These are phyloP conservation scores for Xenopus laevis DNA, from an alignment of 2,113 vertebrate species.

Conservation along the genomic window DNA sequence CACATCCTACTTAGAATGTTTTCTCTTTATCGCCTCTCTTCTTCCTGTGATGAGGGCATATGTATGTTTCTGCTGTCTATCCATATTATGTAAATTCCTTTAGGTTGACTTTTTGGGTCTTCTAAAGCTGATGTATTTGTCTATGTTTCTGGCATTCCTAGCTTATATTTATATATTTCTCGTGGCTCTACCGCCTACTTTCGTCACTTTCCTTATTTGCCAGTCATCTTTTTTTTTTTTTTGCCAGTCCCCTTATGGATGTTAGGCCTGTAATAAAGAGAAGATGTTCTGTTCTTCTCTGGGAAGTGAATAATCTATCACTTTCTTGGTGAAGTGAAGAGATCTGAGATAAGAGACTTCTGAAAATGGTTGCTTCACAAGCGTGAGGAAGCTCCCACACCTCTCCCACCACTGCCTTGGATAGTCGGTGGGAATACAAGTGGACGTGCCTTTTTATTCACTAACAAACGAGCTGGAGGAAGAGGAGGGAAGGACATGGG, in stretches of 20 bases:
- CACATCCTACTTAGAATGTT: slow-evolving; percentile 1
- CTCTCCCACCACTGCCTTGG: slow-evolving; percentile 8
- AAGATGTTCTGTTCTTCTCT: slow-evolving; percentile 32
- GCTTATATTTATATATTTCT: not conserved
- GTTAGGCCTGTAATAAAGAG: slow-evolving; percentile 15
- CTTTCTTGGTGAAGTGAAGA: slow-evolving; percentile 15
- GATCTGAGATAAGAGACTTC: slow-evolving; percentile 22
- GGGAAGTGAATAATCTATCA: slow-evolving; percentile 36
- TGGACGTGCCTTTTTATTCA: slow-evolving; percentile 43
- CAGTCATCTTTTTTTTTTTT: not conserved
- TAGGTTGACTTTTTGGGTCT: not conserved
- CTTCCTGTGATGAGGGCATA: not conserved
- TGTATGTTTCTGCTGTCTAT: not conserved
- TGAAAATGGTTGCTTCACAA: slow-evolving; percentile 13
- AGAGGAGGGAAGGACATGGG: slow-evolving; percentile 16
- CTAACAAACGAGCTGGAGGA: slow-evolving; percentile 34
- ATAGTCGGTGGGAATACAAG: slow-evolving; percentile 39
- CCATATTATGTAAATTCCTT: slow-evolving; percentile 1
- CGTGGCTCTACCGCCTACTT: not conserved
- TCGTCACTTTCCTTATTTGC: not conserved
- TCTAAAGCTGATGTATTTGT: not conserved
- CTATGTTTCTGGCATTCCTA: not conserved
- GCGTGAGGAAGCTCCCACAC: slow-evolving; percentile 29
- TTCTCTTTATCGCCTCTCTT: not conserved
- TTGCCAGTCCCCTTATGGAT: slow-evolving; percentile 20